Evolutionary conservation across 2,797 vertebrate species (phyloP).

Genomic region (Huso huso): DNA sequence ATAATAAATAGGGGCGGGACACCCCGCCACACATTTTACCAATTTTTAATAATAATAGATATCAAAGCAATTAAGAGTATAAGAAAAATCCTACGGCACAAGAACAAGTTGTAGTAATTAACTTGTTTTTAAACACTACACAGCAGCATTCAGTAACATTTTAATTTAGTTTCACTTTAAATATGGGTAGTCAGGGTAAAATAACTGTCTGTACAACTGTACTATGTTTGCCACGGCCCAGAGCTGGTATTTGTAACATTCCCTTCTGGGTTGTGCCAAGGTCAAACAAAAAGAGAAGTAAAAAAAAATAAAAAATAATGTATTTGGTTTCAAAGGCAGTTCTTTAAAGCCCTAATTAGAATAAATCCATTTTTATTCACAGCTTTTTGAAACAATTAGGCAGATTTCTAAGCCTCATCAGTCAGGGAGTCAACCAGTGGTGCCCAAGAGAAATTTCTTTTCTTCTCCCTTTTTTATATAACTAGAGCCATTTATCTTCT

Average conservation of each 20-base stretch:
- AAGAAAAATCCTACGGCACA: too few species aligned
- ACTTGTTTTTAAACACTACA: too few species aligned
- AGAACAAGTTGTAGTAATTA: too few species aligned
- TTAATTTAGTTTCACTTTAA: too few species aligned
- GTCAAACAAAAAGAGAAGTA: constrained; percentile 22
- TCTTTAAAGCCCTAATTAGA: constrained; percentile 31
- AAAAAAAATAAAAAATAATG: not conserved
- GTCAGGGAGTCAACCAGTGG: constrained; percentile 49
- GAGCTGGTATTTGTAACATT: constrained; percentile 24
- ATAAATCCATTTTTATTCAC: constrained; percentile 39
- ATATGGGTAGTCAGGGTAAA: too few species aligned
- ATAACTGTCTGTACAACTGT: too few species aligned
- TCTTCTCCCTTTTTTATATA: constrained; percentile 25
- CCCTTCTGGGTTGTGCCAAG: constrained; percentile 20
- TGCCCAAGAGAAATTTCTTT: constrained; percentile 46
- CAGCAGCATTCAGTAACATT: too few species aligned
- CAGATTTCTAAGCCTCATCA: constrained; percentile 49
- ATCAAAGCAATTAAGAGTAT: too few species aligned
- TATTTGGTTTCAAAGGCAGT: constrained; percentile 12
- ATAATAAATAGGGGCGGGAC: too few species aligned
- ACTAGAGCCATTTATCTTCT: constrained; percentile 49
- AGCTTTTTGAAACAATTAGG: constrained; percentile 51
- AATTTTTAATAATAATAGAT: too few species aligned
- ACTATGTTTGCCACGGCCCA: constrained; percentile 23
- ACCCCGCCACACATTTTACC: too few species aligned